Evolutionary conservation across 2,797 vertebrate genomes (phyloP), one percentile per base, ranked within the genome.

Genomic region (Saxicola maurus): DNA sequence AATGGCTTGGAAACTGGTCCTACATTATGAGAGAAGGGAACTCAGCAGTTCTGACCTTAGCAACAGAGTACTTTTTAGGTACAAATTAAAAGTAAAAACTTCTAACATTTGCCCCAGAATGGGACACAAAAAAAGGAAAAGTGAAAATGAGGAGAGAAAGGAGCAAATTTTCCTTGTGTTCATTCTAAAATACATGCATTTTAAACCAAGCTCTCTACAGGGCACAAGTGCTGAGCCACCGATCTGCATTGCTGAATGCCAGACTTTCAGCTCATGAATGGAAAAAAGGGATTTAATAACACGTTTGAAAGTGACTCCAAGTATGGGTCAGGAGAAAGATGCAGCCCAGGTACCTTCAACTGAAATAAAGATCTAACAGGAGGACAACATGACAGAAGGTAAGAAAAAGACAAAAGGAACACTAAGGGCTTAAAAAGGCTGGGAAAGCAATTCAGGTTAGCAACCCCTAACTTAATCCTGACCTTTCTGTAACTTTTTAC

Each of bases 391-490:
- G 55, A 82, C 62, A 94, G 82, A 92, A 90, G 62, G 82, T 25
- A 25, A 92, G 76, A 75, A 90, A 90, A 91, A 93, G 88, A 94
- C 94, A 92, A 91, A 95, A 92, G 76, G 59, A 94, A 82, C 65
- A 75, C 68, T 81, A 82, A 90, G 90, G 84, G 75, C 56, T 94
- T 93, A 66, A 91, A 91, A 93, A 90, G 86, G 66, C 90, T 87
- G 71, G 68, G 65, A 91, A 87, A 87, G 87, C 23, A 3, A 79
- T 69, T 85, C 90, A 87, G 93, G 86, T 95, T 95, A 94, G 89
- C 84, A 93, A 92, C 86, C 75, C 86, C 84, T 91, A 94, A 92
- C 91, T 91, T 87, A 94, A 91, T 90, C 86, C 76, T 92, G 91
- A 95, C 90, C 94, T 91, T 74, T 72, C 76, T 81, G 31, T 66